These are phyloP conservation scores for Harpia harpyja DNA, from an alignment of 2,797 vertebrate genomes.

Conservation along the genomic window DNA sequence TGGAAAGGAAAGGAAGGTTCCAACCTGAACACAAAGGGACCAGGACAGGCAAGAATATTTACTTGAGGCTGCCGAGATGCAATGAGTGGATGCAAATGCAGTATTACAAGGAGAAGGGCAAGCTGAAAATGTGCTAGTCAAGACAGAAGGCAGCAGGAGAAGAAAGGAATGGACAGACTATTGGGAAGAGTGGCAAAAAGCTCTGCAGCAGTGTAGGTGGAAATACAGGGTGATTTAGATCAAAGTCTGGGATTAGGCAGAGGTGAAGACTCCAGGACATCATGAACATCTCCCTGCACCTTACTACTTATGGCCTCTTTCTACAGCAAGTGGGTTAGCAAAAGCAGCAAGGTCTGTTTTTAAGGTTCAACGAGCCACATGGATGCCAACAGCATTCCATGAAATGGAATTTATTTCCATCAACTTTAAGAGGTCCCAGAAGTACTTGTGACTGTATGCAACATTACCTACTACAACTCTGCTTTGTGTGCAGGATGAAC, in stretches of 20 bases:
- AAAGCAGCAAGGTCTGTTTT: background rate
- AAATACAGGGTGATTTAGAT: background rate
- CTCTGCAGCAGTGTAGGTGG: background rate
- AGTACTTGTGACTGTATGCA: background rate
- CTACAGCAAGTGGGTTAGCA: background rate
- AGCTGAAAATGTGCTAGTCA: fast-evolving
- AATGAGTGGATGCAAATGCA: background rate
- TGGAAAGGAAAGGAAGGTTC: background rate
- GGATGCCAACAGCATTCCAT: background rate
- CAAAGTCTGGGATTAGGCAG: background rate
- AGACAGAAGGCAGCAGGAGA: background rate
- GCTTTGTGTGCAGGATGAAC: background rate
- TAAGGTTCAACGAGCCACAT: background rate
- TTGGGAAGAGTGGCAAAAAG: background rate
- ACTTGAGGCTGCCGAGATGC: background rate
- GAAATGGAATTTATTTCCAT: background rate
- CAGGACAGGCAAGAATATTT: background rate
- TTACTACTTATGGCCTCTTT: background rate
- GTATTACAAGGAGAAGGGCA: background rate
- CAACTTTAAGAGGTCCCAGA: background rate
- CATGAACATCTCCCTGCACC: fast-evolving
- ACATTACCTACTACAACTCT: background rate
- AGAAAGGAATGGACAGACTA: background rate
- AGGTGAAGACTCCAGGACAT: background rate
- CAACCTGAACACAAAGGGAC: background rate